phyloP scores from a whole-genome alignment of 2,113 vertebrate genomes.

The Rhizomys pruinosus region DNA sequence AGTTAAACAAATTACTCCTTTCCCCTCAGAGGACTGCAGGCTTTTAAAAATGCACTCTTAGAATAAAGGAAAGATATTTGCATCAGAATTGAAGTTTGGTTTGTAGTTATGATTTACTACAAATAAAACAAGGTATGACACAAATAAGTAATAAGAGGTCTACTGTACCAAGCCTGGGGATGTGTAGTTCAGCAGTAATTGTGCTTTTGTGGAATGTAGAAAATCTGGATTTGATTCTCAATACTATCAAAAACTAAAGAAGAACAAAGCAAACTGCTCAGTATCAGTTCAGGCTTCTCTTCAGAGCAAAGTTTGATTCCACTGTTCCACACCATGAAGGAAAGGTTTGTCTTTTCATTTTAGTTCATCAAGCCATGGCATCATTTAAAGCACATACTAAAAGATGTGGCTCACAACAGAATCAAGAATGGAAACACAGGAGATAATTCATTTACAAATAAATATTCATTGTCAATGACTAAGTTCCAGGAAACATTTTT shows the following conservation, averaged over 20 bases:
- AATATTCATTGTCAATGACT: background rate
- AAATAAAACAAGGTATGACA: constrained; percentile 22
- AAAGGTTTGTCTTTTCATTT: constrained; percentile 20
- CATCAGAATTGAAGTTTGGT: constrained; percentile 30
- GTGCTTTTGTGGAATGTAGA: too few relatives aligned
- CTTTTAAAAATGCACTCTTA: background rate
- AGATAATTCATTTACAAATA: constrained; percentile 36
- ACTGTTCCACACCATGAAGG: background rate
- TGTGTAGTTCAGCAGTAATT: too few relatives aligned
- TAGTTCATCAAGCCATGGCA: background rate
- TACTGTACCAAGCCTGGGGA: background rate
- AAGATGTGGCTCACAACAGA: background rate
- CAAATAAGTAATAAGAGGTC: background rate
- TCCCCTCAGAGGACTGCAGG: background rate
- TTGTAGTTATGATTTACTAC: too few relatives aligned
- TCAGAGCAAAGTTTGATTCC: background rate
- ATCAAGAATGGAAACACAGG: background rate
- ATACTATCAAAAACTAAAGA: background rate
- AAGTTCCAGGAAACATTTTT: constrained; percentile 9
- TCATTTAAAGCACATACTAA: background rate
- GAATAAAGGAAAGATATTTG: background rate
- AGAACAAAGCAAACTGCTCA: background rate
- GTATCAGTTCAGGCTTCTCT: background rate
- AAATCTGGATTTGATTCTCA: background rate
- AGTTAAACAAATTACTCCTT: constrained; percentile 19